Conservation (phyloP, 37 sponge, comb jelly and placozoan genomes). For the Haliclona indistincta region DNA sequence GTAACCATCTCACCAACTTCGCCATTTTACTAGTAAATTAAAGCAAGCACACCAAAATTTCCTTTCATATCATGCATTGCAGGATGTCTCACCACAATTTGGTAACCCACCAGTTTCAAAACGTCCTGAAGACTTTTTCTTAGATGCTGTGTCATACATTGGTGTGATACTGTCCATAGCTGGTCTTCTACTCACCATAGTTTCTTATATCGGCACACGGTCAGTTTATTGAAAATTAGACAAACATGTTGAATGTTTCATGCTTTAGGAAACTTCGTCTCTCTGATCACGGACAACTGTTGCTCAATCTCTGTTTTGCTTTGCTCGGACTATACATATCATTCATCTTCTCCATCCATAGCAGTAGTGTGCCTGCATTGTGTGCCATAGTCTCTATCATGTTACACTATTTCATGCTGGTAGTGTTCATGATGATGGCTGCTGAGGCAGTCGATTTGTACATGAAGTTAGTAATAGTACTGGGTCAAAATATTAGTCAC, state of each 20-base stretch:
- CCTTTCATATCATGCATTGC: neutral
- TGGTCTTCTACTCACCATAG: slow-evolving; percentile 28
- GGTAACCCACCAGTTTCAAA: neutral
- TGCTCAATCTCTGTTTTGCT: slow-evolving; percentile 51
- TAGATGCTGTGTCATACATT: slow-evolving; percentile 52
- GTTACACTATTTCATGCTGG: slow-evolving; percentile 61
- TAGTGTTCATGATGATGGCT: slow-evolving; percentile 33
- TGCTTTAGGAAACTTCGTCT: slow-evolving; percentile 40
- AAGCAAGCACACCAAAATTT: neutral
- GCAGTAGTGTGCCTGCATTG: neutral
- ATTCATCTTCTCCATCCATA: slow-evolving; percentile 25
- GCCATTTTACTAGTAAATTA: neutral
- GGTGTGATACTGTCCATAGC: slow-evolving; percentile 44
- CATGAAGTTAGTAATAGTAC: slow-evolving; percentile 38
- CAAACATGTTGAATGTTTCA: neutral
- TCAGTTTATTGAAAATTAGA: too few species aligned
- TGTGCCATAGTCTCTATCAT: slow-evolving; percentile 33
- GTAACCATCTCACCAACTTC: slow-evolving; percentile 11
- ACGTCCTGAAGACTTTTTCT: neutral
- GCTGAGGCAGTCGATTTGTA: slow-evolving; percentile 51
- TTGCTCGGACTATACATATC: slow-evolving; percentile 37
- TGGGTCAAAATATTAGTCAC: slow-evolving; percentile 5
- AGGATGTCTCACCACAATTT: slow-evolving; percentile 32
- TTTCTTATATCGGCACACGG: slow-evolving; percentile 43
- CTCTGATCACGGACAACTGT: slow-evolving; percentile 31